A percentile compares a stretch with the other conserved stretches of the same genome.
These are phyloP conservation scores for Nycteola revayana DNA, from an alignment of 2,888 invertebrate species.

Conservation along the genomic window DNA sequence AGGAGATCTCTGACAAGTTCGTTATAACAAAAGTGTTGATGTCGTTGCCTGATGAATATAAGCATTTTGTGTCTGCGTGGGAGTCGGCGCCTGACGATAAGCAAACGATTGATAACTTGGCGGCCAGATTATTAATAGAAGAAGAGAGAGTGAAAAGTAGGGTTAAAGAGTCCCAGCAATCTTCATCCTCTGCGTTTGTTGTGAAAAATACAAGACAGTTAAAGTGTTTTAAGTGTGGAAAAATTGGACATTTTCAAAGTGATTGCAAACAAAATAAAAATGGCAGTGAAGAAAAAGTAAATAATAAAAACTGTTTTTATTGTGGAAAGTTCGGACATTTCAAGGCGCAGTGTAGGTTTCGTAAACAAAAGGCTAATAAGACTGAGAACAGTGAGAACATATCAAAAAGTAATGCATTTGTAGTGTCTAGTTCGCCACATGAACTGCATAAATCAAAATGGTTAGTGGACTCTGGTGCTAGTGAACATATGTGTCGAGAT, in stretches of 20 bases:
- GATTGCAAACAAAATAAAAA: neutral
- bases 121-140: slow-evolving; percentile 26
- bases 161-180: neutral
- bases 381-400: neutral
- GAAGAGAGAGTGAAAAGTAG: slow-evolving; percentile 18
- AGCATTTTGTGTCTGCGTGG: neutral
- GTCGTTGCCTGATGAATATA: slow-evolving; percentile 19
- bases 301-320: neutral
- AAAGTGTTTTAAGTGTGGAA: slow-evolving; percentile 1
- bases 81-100: slow-evolving; percentile 26
- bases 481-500: slow-evolving; percentile 18
- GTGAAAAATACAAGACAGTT: neutral
- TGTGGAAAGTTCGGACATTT: slow-evolving; percentile 2
- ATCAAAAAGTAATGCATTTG: slow-evolving; percentile 1
- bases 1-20: slow-evolving; percentile 6
- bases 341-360: slow-evolving; percentile 3
- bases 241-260: neutral
- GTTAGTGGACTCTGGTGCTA: slow-evolving; percentile 4
- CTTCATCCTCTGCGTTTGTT: neutral
- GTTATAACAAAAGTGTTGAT: slow-evolving; percentile 23
- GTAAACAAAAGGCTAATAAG: neutral
- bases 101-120: slow-evolving; percentile 26
- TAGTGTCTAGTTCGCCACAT: neutral
- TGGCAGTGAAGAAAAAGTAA: neutral
- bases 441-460: slow-evolving; percentile 1